Percentiles rank a stretch among this genome's conserved stretches.
Evolutionary conservation across 2,888 invertebrate species (phyloP).

Genomic region (Drosophila antonietae): DNA sequence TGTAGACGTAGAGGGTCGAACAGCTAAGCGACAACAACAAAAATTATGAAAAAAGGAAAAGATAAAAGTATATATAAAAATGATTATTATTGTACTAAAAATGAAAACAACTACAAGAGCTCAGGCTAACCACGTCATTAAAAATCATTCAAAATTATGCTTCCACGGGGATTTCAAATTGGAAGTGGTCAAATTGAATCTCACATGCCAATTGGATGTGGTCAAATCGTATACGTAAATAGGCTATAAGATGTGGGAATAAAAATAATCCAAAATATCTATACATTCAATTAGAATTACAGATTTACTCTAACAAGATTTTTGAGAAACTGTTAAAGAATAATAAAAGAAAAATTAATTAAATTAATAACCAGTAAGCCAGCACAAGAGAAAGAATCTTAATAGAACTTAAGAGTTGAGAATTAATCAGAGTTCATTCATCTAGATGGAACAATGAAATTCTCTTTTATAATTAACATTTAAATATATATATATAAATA

Average conservation of each 20-base stretch:
- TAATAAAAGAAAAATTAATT: neutral
- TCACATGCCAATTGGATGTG: neutral
- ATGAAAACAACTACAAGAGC: conserved; percentile 45
- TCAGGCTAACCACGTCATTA: conserved; percentile 36
- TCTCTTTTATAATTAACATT: neutral
- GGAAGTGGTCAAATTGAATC: neutral
- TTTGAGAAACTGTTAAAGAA: neutral
- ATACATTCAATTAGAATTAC: neutral
- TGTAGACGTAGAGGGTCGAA: conserved; percentile 30
- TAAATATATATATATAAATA: neutral
- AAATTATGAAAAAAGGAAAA: conserved; percentile 16
- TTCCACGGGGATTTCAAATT: neutral
- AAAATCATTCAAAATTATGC: conserved; percentile 40
- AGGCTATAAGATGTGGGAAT: neutral
- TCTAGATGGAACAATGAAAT: neutral
- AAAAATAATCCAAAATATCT: neutral
- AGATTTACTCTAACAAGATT: neutral
- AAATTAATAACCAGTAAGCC: neutral
- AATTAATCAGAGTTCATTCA: neutral
- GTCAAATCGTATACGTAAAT: neutral
- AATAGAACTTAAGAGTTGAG: neutral
- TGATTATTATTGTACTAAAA: conserved; percentile 69
- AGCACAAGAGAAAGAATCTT: too few relatives aligned
- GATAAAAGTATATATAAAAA: conserved; percentile 41
- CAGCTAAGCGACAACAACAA: conserved; percentile 8